A percentile compares a stretch with the other conserved stretches of the same genome.
These are phyloP conservation scores for Drosophila hamatofila DNA, from an alignment of 2,888 invertebrate species.

Conservation along the genomic window DNA sequence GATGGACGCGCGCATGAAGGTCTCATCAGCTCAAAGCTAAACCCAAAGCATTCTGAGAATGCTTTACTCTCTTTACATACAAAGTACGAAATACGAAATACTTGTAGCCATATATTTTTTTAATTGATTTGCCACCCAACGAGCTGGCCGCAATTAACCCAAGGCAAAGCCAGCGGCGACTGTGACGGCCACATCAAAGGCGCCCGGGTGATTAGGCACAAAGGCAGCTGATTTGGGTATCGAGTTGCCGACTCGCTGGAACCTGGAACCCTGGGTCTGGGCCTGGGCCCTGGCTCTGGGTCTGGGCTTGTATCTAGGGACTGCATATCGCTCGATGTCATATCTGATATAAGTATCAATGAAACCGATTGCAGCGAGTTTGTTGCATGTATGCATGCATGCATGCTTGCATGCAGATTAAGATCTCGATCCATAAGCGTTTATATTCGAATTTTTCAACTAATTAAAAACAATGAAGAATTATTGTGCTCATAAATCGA, in stretches of 20 bases:
- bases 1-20: neutral
- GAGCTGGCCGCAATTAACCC: slow-evolving; percentile 79
- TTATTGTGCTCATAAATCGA: slow-evolving; percentile 65
- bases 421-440: slow-evolving; percentile 60
- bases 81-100: slow-evolving; percentile 21
- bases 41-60: slow-evolving; percentile 46
- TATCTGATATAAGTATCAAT: slow-evolving; percentile 46
- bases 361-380: slow-evolving; percentile 36
- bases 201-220: slow-evolving; percentile 73
- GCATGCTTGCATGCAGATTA: slow-evolving; percentile 50
- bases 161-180: slow-evolving; percentile 42
- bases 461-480: slow-evolving; percentile 73
- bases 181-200: slow-evolving; percentile 71
- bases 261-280: neutral
- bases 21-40: neutral
- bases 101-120: slow-evolving; percentile 40
- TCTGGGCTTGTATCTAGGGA: neutral
- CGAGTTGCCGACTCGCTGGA: slow-evolving; percentile 20
- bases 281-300: slow-evolving; percentile 2
- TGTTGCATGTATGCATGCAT: slow-evolving; percentile 21
- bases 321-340: slow-evolving; percentile 50
- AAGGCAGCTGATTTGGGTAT: slow-evolving; percentile 68
- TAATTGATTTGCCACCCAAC: slow-evolving; percentile 80
- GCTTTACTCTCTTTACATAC: slow-evolving; percentile 15
- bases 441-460: slow-evolving; percentile 39